Evolutionary conservation across 2,888 invertebrate genomes (phyloP).

Genomic region (Argyresthia goedartella): DNA sequence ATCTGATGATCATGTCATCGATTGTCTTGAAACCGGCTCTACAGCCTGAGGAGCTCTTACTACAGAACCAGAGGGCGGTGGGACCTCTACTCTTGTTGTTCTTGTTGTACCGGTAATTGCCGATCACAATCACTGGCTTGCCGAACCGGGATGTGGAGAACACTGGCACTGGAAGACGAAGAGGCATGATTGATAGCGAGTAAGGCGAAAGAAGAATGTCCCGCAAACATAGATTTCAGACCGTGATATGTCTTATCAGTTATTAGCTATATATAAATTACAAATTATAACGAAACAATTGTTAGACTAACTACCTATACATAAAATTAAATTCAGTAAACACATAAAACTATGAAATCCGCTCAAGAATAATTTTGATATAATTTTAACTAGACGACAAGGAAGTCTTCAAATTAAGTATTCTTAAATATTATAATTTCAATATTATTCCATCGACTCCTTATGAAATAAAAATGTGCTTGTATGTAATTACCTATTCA

Average conservation of each 20-base stretch:
- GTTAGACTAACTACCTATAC: too few relatives aligned
- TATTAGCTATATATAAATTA: too few relatives aligned
- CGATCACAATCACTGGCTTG: constrained; percentile 20
- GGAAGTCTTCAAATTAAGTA: background rate
- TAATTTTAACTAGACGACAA: too few relatives aligned
- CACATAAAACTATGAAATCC: background rate
- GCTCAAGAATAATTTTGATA: too few relatives aligned
- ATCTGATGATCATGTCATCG: constrained; percentile 18
- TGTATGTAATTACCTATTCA: background rate
- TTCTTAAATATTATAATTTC: too few relatives aligned
- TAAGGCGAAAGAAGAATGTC: background rate
- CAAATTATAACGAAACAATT: too few relatives aligned
- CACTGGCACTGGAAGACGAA: constrained; percentile 3
- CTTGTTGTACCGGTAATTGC: constrained; percentile 19
- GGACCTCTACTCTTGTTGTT: constrained; percentile 14
- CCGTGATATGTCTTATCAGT: background rate
- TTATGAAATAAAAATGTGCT: background rate
- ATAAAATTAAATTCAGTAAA: background rate
- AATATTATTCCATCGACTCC: too few relatives aligned
- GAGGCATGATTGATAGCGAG: background rate
- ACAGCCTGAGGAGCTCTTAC: constrained; percentile 19
- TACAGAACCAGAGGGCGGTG: constrained; percentile 22
- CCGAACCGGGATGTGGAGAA: constrained; percentile 18
- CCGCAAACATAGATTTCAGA: background rate
- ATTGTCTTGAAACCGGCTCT: constrained; percentile 24